Evolutionary conservation across 2,113 vertebrate genomes (phyloP).

Genomic region (Sapajus apella): DNA sequence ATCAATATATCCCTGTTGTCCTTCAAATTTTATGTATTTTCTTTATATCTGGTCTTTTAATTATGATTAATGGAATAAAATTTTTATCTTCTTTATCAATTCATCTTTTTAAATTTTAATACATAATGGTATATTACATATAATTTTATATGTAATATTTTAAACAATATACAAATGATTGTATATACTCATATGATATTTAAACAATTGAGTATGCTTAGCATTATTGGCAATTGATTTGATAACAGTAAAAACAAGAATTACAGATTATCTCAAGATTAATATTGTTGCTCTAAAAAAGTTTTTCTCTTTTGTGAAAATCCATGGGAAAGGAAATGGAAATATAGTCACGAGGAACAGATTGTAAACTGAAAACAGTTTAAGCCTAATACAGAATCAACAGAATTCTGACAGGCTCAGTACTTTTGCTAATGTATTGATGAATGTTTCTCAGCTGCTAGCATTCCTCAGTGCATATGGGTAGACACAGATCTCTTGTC

Average conservation of each 20-base stretch:
- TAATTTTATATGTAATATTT: background rate
- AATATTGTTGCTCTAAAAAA: background rate
- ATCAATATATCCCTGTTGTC: background rate
- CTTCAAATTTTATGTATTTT: background rate
- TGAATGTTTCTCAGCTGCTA: background rate
- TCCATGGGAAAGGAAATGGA: background rate
- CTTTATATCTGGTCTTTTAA: background rate
- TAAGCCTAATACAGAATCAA: background rate
- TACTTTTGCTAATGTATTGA: slow-evolving; percentile 7
- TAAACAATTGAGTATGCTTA: background rate
- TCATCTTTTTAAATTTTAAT: background rate
- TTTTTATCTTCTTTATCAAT: background rate
- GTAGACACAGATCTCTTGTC: background rate
- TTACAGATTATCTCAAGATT: background rate
- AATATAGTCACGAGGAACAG: background rate
- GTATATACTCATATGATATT: background rate
- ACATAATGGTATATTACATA: background rate
- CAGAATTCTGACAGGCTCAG: background rate
- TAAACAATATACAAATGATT: background rate
- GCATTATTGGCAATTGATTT: background rate
- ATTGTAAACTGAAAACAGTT: background rate
- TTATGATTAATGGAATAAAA: background rate
- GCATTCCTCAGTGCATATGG: background rate
- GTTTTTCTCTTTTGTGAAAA: background rate
- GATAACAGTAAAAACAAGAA: background rate